Base-by-base conservation (phyloP, 2,113 vertebrate genomes). In the Solea solea region DNA sequence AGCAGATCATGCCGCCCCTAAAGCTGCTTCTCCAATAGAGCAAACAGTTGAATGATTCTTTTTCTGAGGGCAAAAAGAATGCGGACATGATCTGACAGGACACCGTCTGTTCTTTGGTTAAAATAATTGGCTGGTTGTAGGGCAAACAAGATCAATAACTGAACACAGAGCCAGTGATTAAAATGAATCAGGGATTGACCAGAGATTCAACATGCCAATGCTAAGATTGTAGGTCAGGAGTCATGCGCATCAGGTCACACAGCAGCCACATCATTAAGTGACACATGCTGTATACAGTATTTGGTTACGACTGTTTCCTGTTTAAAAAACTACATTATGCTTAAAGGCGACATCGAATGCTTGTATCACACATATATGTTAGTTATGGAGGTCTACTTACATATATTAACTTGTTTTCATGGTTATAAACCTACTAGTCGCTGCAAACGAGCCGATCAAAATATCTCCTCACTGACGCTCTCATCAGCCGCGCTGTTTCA, bases 111-210 rank as follows among this genome's bases (percentile, higher is more conserved):
- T 62, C 69, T 76, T 59, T 55, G 75, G 52, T 72, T 59, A 9
- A 53, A 63, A 57, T 84, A 82, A 91, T 85, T 87, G 80, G 55
- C 74, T 72, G 25, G 53, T 81, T 60, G 58, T 74, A 76, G 46
- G 70, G 12, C 49, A 58, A 25, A 76, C 25, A 28, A 11, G 64
- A 83, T 88, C 80, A 58, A 84, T 83, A 39, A 27, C 15, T 63
- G 12, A 76, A 76, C 59, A 73, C 68, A 72, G 75, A 67, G 70
- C 53, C 64, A 48, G 50, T 71, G 78, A 83, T 86, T 78, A 71
- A 66, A 88, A 76, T 65, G 3, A 85, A 72, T 60, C 58, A 69
- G 52, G 41, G 55, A 67, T 15, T 51, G 61, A 82, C 39, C 51
- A 14, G 57, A 27, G 27, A 72, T 13, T 46, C 48, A 50, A 61